phyloP scores from a whole-genome alignment of 2,888 invertebrate genomes.

The Nymphalis c-album region DNA sequence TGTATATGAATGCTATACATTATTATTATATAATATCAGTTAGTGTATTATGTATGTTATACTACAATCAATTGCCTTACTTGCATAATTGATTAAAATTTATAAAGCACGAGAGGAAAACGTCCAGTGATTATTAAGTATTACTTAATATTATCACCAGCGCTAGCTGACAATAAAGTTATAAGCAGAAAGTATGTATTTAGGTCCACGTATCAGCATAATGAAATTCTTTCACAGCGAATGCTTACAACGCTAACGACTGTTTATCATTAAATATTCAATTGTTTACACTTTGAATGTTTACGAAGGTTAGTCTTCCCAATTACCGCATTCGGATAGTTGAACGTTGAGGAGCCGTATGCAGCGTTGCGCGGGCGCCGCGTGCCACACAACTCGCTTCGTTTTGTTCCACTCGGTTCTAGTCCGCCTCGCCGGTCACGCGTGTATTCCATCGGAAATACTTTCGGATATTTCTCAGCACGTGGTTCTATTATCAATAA shows the following conservation, averaged over 20 bases:
- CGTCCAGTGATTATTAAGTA: not conserved
- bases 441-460: constrained; percentile 48
- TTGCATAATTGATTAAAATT: not conserved
- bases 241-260: constrained; percentile 7
- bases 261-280: not conserved
- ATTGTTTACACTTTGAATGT: constrained; percentile 16
- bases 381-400: constrained; percentile 36
- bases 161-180: constrained; percentile 1
- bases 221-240: constrained; percentile 1
- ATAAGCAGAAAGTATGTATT: not conserved
- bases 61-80: not conserved
- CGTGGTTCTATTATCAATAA: constrained; percentile 46
- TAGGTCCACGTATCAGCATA: not conserved
- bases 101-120: not conserved
- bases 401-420: constrained; percentile 51
- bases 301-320: constrained; percentile 30
- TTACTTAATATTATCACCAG: not conserved
- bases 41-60: too few species aligned
- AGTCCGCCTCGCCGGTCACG: constrained; percentile 55
- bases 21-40: too few species aligned
- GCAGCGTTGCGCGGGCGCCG: constrained; percentile 42
- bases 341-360: constrained; percentile 34
- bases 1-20: too few species aligned
- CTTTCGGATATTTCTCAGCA: constrained; percentile 43
- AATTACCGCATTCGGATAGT: constrained; percentile 36